Evolutionary conservation across 1,140 invertebrate species (phyloP), one percentile per base, ranked within the genome.

Genomic region (Zaprionus tsacasi): DNA sequence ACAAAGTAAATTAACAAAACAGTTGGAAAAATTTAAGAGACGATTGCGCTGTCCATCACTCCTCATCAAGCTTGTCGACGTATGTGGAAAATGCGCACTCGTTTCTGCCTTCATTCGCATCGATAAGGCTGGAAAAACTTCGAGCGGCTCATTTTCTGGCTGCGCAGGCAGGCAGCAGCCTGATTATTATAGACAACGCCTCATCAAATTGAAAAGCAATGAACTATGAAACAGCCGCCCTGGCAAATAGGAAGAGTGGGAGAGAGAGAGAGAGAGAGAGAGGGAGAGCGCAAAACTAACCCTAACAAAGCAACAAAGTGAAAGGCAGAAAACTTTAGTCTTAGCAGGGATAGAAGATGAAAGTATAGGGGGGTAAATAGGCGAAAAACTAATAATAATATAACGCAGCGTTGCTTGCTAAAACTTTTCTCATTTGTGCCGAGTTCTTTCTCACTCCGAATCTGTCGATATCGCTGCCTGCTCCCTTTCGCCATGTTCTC

Each of bases 141-240:
- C 64, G 52, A 60, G 60, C 66, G 78, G 63, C 81, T 89, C 85
- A 88, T 76, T 79, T 79, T 79, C 77, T 79, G 77, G 64, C 59
- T 66, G 74, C 69, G 33, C 77, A 71, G 70, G 61, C 76, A 66
- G 56, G 61, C 76, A 66, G 56, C 72, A 60, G 77, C 60, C 78
- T 82, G 79, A 82, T 88, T 88, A 85, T 92, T 92, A 92, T 77
- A 91, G 87, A 91, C 87, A 92, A 76, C 75, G 86, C 75, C 88
- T 86, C 79, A 91, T 92, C 91, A 92, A 92, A 92, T 91, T 92
- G 91, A 92, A 92, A 92, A 92, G 81, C 91, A 92, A 92, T 92
- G 91, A 92, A 90, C 81, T 92, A 92, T 91, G 83, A 91, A 91
- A 91, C 68, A 81, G 70, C 79, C 55, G 60, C 76, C 30, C 60